Evolutionary conservation across 2,113 vertebrate genomes (phyloP), one percentile per base, ranked within the genome.

Genomic region (Labeo catla): DNA sequence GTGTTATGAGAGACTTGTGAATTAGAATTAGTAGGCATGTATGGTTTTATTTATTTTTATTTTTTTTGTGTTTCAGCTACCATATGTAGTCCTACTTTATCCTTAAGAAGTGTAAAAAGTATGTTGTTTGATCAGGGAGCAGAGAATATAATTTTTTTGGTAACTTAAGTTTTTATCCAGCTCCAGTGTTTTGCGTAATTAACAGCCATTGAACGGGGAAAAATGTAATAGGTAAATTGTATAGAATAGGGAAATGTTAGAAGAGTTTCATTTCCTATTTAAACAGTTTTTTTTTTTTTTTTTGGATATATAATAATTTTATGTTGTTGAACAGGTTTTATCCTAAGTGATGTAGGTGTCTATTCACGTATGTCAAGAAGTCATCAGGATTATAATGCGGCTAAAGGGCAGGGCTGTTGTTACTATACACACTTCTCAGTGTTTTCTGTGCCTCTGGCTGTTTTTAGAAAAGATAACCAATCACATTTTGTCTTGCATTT

Each of bases 261-360:
- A 10, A 47, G 21, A 13, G 47, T 34, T 23, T 54, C 7, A 57
- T 43, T 43, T 79, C 19, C 0, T 21, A 79, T 28, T 28, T 28
- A 28, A 28, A 28, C 28, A 28, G 28, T 28, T 28, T 28, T 28
- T 28, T 28, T 28, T 28, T 28, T 28, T 28, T 28, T 28, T 28
- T 28, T 28, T 28, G 28, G 28, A 28, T 28, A 28, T 23, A 9
- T 0, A 19, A 34, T 4, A 6, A 4, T 43, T 79, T 79, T 43
- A 13, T n/a, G 77, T 68, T 66, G 80, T 66, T 82, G 16, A 82
- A 52, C 45, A 82, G 63, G 80, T 82, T 82, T 68, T 68, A 66
- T 68, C 43, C n/a, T 21, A 21, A 82, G 63, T 50, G 13, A 50
- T 68, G 15, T 45, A 4, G 77, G 34, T 63, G 8, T 49, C 59